A percentile compares a stretch with the other conserved stretches of the same genome.
Conservation (phyloP, 2,113 vertebrate genomes). For the Otolemur garnettii region DNA sequence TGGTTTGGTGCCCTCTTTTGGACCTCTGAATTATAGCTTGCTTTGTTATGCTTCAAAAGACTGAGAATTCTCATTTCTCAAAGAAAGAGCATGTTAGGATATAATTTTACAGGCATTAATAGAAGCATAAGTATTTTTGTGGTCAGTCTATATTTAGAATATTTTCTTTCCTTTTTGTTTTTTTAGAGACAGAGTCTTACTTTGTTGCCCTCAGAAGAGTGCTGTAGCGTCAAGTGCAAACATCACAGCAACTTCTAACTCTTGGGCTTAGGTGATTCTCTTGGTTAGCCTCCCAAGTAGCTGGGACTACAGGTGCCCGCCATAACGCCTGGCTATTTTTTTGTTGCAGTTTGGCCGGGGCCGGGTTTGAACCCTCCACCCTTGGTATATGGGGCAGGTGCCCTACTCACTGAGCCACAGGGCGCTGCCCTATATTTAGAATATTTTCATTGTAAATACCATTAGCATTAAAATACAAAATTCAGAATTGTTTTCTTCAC, state of each 20-base stretch:
- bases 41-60: background rate
- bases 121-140: background rate
- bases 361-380: too few relatives aligned
- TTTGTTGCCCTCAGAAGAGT: too few relatives aligned
- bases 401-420: too few relatives aligned
- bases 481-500: conserved; percentile 43
- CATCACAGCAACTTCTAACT: too few relatives aligned
- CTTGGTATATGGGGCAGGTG: too few relatives aligned
- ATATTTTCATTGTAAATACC: conserved; percentile 4
- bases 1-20: background rate
- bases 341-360: too few relatives aligned
- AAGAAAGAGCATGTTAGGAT: background rate
- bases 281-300: too few relatives aligned
- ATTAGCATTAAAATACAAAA: conserved; percentile 27
- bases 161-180: background rate
- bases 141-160: background rate
- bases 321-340: too few relatives aligned
- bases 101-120: conserved; percentile 27
- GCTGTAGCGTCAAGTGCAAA: too few relatives aligned
- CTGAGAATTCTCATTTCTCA: background rate
- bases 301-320: too few relatives aligned
- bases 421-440: background rate
- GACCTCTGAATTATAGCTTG: background rate
- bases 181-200: too few relatives aligned
- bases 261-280: too few relatives aligned